Evolutionary conservation across 2,797 vertebrate species (phyloP).

Genomic region (Enteromius radiatus): DNA sequence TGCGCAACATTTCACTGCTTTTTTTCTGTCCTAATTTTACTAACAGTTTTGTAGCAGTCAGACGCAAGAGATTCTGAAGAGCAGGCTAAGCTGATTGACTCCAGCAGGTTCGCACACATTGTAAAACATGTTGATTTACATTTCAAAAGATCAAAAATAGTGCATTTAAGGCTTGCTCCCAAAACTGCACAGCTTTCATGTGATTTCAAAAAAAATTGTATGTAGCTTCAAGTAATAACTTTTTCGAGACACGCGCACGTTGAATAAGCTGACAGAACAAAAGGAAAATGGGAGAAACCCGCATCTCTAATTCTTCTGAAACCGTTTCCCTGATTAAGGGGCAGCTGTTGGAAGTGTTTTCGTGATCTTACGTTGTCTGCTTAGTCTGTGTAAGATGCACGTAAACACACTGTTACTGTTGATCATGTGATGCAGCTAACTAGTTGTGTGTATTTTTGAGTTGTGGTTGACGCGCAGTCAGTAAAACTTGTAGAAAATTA

Average conservation of each 20-base stretch:
- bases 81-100: background rate
- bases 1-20: background rate
- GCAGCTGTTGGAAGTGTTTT: background rate
- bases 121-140: background rate
- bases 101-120: background rate
- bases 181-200: background rate
- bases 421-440: background rate
- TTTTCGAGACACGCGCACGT: background rate
- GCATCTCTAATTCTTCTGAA: background rate
- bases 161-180: background rate
- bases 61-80: background rate
- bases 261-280: constrained; percentile 32
- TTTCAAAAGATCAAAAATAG: background rate
- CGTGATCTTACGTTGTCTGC: background rate
- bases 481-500: background rate
- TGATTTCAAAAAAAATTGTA: background rate
- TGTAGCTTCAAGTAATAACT: constrained; percentile 1
- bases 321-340: background rate
- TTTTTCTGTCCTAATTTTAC: background rate
- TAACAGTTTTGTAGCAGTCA: background rate
- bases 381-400: constrained; percentile 9
- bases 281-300: constrained; percentile 13
- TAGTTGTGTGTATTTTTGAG: background rate
- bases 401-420: background rate
- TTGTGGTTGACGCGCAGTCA: background rate